A percentile compares a stretch with the other conserved stretches of the same genome.
Conservation (phyloP, 2,797 vertebrate genomes). For the Urosaurus nigricauda region DNA sequence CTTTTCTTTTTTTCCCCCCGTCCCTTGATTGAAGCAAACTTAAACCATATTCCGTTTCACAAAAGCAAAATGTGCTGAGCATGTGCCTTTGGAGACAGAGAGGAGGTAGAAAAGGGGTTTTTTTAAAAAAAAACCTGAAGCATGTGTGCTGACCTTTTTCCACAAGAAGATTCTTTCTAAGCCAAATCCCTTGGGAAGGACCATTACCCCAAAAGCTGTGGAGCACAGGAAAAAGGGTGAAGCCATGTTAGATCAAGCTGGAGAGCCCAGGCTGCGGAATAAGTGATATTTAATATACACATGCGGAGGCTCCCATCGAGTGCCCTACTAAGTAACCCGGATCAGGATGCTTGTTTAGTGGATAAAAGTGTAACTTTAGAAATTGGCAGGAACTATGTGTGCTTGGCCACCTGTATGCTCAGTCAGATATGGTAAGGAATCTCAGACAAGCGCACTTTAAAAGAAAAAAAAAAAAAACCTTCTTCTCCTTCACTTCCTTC, state of each 20-base stretch:
- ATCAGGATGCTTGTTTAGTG: slow-evolving; percentile 86
- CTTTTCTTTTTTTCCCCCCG: background rate
- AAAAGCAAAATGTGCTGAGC: slow-evolving; percentile 83
- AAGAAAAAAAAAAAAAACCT: slow-evolving; percentile 71
- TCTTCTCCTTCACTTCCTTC: slow-evolving; percentile 72
- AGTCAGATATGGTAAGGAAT: slow-evolving; percentile 78
- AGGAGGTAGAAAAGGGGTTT: no score
- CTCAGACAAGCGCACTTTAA: slow-evolving; percentile 78
- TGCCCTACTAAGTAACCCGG: slow-evolving; percentile 80
- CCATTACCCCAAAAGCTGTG: slow-evolving; percentile 76
- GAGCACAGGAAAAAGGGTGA: slow-evolving; percentile 80
- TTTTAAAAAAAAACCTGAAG: slow-evolving; percentile 75
- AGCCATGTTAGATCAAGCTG: slow-evolving; percentile 75
- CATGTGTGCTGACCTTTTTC: slow-evolving; percentile 75
- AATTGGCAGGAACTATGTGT: slow-evolving; percentile 89
- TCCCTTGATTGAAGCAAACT: slow-evolving; percentile 77
- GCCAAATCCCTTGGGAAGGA: slow-evolving; percentile 77
- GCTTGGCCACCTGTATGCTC: slow-evolving; percentile 85
- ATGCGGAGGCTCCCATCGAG: slow-evolving; percentile 80
- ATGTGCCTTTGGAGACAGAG: slow-evolving; percentile 77
- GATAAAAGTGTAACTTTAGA: slow-evolving; percentile 94
- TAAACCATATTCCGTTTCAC: slow-evolving; percentile 84
- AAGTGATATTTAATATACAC: slow-evolving; percentile 83
- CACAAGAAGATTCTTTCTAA: slow-evolving; percentile 79
- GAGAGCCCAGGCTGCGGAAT: slow-evolving; percentile 75